These are phyloP conservation scores for Boleophthalmus pectinirostris DNA, from an alignment of 2,113 vertebrate genomes.

Conservation along the genomic window DNA sequence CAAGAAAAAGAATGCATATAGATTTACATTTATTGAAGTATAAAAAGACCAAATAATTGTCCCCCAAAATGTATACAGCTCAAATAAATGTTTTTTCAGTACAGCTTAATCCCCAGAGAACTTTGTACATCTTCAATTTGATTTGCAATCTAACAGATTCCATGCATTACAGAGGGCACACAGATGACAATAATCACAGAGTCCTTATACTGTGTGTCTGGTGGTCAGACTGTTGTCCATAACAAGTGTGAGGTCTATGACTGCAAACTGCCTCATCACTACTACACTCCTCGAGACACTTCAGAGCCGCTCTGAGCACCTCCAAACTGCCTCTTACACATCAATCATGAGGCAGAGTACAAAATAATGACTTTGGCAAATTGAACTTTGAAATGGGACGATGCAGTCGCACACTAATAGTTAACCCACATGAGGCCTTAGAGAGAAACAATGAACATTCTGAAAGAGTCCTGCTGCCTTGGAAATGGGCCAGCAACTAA, in stretches of 20 bases:
- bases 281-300: slow-evolving; percentile 8
- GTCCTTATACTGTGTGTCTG: not conserved
- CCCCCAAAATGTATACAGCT: too few species aligned
- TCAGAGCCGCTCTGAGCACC: not conserved
- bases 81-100: too few species aligned
- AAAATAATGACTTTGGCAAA: not conserved
- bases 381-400: slow-evolving; percentile 2
- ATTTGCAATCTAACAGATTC: too few species aligned
- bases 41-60: too few species aligned
- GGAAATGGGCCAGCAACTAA: not conserved
- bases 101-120: not conserved
- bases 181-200: not conserved
- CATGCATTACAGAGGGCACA: not conserved
- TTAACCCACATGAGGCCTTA: not conserved
- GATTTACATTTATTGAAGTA: too few species aligned
- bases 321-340: not conserved
- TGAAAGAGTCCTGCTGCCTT: not conserved
- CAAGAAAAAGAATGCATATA: too few species aligned
- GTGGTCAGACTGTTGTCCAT: slow-evolving; percentile 14
- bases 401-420: not conserved
- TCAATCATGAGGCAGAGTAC: not conserved
- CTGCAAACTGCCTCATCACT: slow-evolving; percentile 32
- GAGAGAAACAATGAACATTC: not conserved
- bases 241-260: slow-evolving; percentile 32
- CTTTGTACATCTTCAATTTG: not conserved